Evolutionary conservation across 2,888 invertebrate genomes (phyloP).

Genomic region (Drosophila multiciliata): DNA sequence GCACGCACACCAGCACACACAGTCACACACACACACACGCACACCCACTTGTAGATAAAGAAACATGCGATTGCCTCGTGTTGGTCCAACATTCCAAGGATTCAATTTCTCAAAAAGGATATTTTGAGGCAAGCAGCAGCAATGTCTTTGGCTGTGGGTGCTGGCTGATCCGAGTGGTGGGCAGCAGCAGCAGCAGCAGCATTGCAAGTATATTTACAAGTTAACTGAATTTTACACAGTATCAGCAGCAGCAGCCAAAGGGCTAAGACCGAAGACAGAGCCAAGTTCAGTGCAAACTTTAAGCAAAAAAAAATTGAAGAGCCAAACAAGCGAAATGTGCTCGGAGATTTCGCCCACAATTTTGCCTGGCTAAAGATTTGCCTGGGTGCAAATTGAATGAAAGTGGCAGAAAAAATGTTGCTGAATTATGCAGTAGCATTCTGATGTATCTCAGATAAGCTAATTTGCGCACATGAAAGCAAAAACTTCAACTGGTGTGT

Average conservation of each 20-base stretch:
- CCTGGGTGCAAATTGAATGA: conserved; percentile 81
- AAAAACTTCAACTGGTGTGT: conserved; percentile 17
- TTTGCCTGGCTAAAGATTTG: conserved; percentile 56
- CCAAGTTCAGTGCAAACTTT: conserved; percentile 12
- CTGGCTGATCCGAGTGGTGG: conserved; percentile 23
- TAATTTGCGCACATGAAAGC: conserved; percentile 75
- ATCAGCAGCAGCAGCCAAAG: conserved; percentile 36
- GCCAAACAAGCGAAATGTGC: conserved; percentile 17
- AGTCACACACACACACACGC: conserved; percentile 6
- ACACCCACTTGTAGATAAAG: conserved; percentile 46
- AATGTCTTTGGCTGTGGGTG: background rate
- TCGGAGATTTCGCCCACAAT: conserved; percentile 21
- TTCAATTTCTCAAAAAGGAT: conserved; percentile 82
- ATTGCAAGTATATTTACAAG: conserved; percentile 67
- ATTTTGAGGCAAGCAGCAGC: conserved; percentile 61
- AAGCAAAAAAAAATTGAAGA: conserved; percentile 6
- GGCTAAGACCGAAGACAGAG: conserved; percentile 23
- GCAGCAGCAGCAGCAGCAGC: conserved; percentile 28
- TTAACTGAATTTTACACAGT: conserved; percentile 61
- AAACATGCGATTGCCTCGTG: conserved; percentile 60
- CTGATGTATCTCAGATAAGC: conserved; percentile 79
- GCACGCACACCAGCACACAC: conserved; percentile 25
- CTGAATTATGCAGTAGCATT: conserved; percentile 78
- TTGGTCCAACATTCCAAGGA: conserved; percentile 66
- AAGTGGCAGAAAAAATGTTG: conserved; percentile 80